These are phyloP conservation scores for Scarus forsteni DNA, from an alignment of 2,797 vertebrate genomes.

Conservation along the genomic window DNA sequence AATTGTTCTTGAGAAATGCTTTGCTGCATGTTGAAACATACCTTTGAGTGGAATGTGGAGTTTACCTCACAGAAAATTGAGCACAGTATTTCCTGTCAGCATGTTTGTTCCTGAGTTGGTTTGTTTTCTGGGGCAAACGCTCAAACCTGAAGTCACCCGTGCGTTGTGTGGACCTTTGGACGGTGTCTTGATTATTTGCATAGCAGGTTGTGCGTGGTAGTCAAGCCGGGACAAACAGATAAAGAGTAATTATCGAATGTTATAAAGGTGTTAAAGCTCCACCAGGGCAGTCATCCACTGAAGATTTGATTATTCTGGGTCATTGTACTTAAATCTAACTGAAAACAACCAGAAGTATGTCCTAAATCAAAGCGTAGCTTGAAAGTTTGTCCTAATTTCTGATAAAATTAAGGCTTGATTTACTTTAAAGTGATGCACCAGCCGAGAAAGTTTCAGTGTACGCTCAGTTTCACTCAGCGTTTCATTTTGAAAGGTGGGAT, in stretches of 20 bases:
- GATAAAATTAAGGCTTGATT: no score
- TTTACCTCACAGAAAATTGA: conserved; percentile 37
- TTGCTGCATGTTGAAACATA: conserved; percentile 77
- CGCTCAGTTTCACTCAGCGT: no score
- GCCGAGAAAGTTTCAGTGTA: no score
- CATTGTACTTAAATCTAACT: no score
- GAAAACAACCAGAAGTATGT: no score
- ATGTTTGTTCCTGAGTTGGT: conserved; percentile 42
- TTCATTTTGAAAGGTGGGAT: no score
- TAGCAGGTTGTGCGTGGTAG: not conserved
- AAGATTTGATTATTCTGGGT: no score
- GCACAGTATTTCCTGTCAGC: conserved; percentile 35
- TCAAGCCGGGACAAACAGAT: not conserved
- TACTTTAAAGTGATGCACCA: no score
- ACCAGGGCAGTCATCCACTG: no score
- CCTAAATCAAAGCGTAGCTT: no score
- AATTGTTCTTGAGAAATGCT: conserved; percentile 47
- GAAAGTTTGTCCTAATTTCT: no score
- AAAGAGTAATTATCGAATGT: not conserved
- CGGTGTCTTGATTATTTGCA: conserved; percentile 19
- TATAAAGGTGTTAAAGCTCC: not conserved
- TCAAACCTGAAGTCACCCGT: not conserved
- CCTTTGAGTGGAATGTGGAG: conserved; percentile 65
- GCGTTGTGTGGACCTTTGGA: conserved; percentile 21
- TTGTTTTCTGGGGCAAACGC: conserved; percentile 12